A percentile compares a stretch with the other conserved stretches of the same genome.
Evolutionary conservation across 1,140 invertebrate genomes (phyloP).

Genomic region (Xylocopa sonorina): DNA sequence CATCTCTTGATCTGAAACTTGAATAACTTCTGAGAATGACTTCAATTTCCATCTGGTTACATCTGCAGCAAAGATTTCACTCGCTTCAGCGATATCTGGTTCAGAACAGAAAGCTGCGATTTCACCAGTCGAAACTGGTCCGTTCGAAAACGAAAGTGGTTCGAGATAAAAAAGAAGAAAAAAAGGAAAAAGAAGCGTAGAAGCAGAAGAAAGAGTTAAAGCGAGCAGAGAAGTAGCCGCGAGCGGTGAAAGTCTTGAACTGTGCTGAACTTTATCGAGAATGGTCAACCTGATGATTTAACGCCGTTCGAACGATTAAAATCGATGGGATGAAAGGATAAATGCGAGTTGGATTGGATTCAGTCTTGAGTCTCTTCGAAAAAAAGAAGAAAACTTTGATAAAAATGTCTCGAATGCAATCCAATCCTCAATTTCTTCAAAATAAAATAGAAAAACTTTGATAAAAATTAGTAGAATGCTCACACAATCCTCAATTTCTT

Average conservation of each 20-base stretch:
- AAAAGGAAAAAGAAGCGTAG: not conserved
- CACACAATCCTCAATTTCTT: too few species aligned
- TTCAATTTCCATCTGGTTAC: not conserved
- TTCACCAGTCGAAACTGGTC: not conserved
- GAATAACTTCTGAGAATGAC: too few species aligned
- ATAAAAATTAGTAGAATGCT: too few species aligned
- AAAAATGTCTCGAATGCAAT: too few species aligned
- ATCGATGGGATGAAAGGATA: conserved; percentile 44
- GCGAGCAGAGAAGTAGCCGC: conserved; percentile 53
- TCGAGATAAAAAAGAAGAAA: not conserved
- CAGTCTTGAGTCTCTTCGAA: too few species aligned
- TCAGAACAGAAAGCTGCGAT: conserved; percentile 15
- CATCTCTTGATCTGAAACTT: too few species aligned
- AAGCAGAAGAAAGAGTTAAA: conserved; percentile 18
- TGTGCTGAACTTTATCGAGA: conserved; percentile 68
- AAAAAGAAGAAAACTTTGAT: too few species aligned
- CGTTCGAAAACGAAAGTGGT: conserved; percentile 43
- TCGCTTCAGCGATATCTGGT: not conserved
- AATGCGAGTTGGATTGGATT: too few species aligned
- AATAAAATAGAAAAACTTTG: too few species aligned
- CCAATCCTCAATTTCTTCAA: too few species aligned
- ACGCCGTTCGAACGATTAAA: conserved; percentile 35
- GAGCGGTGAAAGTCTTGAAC: conserved; percentile 70
- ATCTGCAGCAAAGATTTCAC: not conserved
- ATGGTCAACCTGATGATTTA: conserved; percentile 55